Evolutionary conservation across 2,113 vertebrate species (phyloP), one percentile per base, ranked within the genome.

Genomic region (Murina feae): DNA sequence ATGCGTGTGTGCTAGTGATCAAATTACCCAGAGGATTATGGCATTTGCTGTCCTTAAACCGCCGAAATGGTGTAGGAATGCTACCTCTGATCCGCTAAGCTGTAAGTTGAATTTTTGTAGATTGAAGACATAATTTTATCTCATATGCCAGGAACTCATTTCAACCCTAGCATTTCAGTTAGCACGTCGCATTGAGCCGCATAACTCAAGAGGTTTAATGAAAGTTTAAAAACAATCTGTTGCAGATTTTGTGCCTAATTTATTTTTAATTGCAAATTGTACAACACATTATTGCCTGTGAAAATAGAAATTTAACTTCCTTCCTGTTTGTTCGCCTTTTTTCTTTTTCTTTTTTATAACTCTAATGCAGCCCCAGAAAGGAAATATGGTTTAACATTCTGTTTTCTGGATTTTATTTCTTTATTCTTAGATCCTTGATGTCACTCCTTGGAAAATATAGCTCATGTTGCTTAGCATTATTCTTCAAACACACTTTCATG

Each of bases 61-160:
- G 97, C 96, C 79, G 97, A 98, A 98, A 97, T 92, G 20, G 91
- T 97, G 96, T 98, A 97, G 96, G 98, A 98, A 97, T 97, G 80
- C 90, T 97, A 69, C 94, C 96, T 98, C 96, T 87, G 97, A 95
- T 98, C 97, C 97, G 95, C 96, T 97, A 97, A 97, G 94, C 84
- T 98, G 76, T 96, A 98, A 97, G 98, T 98, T 98, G 95, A 98
- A 89, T 97, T 98, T 97, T 74, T 97, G 82, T 94, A 98, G 94
- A 91, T 87, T 96, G 96, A 97, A 98, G 92, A 58, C 17, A 5
- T 95, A 95, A 89, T 95, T 98, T 94, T 97, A 93, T 93, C 93
- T 97, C 89, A 85, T 96, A 96, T 96, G 88, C 93, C 89, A 97
- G 93, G 97, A 97, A 66, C 90, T 97, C 92, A 96, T 98, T 97